phyloP scores from a whole-genome alignment of 2,888 invertebrate genomes.

The Charanyca ferruginea region DNA sequence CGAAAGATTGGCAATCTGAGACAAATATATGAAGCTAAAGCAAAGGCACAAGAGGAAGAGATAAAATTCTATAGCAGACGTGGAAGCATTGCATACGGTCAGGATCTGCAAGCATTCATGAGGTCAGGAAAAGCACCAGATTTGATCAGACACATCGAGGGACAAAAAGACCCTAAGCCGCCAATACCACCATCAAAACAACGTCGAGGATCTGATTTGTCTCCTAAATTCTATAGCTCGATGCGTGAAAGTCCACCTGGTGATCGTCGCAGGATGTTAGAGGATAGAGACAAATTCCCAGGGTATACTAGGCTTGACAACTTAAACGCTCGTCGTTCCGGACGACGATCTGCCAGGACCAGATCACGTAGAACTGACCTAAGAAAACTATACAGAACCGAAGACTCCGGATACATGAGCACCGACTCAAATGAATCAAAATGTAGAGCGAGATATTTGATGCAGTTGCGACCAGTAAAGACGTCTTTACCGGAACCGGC shows the following conservation, averaged over 20 bases:
- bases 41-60: slow-evolving; percentile 83
- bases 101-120: slow-evolving; percentile 79
- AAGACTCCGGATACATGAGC: slow-evolving; percentile 96
- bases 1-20: slow-evolving; percentile 94
- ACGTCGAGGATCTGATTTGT: slow-evolving; percentile 75
- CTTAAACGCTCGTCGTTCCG: slow-evolving; percentile 81
- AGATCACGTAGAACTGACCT: slow-evolving; percentile 84
- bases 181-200: slow-evolving; percentile 87
- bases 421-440: slow-evolving; percentile 94
- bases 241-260: slow-evolving; percentile 79
- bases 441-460: slow-evolving; percentile 85
- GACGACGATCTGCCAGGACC: slow-evolving; percentile 83
- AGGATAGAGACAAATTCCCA: slow-evolving; percentile 83
- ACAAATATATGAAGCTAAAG: slow-evolving; percentile 95
- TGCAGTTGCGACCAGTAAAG: slow-evolving; percentile 83
- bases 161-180: slow-evolving; percentile 80
- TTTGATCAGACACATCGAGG: slow-evolving; percentile 78
- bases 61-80: slow-evolving; percentile 80
- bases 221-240: slow-evolving; percentile 74
- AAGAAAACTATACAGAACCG: slow-evolving; percentile 86
- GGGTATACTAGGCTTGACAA: slow-evolving; percentile 80
- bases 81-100: slow-evolving; percentile 81
- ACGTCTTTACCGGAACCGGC: slow-evolving; percentile 73
- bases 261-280: slow-evolving; percentile 78
- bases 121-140: slow-evolving; percentile 80